A percentile compares a stretch with the other conserved stretches of the same genome.
Evolutionary conservation across 2,113 vertebrate species (phyloP).

Genomic region (Eulemur macaco): DNA sequence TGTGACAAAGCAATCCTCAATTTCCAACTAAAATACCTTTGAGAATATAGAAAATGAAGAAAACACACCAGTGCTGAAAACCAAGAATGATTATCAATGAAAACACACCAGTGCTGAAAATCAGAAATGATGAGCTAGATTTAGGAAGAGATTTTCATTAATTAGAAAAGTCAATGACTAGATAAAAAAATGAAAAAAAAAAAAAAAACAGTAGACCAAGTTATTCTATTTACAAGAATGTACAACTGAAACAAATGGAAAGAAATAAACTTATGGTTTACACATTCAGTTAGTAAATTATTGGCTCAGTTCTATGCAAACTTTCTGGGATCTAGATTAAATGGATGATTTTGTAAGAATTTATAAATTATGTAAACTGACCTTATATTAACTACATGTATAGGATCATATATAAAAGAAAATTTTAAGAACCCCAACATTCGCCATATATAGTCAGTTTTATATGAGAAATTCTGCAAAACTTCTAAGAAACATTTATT

Average conservation of each 20-base stretch:
- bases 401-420: neutral
- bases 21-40: neutral
- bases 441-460: neutral
- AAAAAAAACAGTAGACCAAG: neutral
- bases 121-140: neutral
- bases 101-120: neutral
- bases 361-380: neutral
- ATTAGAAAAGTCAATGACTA: neutral
- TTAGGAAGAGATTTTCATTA: neutral
- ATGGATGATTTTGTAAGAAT: neutral
- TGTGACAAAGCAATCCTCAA: neutral
- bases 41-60: neutral
- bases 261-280: neutral
- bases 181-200: neutral
- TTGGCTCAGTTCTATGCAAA: neutral
- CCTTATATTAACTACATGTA: neutral
- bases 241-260: neutral
- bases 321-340: neutral
- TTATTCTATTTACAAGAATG: neutral
- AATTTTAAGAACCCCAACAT: neutral
- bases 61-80: neutral
- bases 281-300: neutral
- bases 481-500: neutral
- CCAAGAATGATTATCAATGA: neutral
- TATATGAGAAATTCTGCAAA: neutral